Percentiles rank a stretch among this genome's conserved stretches.
Evolutionary conservation across 2,797 vertebrate species (phyloP).

Genomic region (Platyrinchus mystaceus): DNA sequence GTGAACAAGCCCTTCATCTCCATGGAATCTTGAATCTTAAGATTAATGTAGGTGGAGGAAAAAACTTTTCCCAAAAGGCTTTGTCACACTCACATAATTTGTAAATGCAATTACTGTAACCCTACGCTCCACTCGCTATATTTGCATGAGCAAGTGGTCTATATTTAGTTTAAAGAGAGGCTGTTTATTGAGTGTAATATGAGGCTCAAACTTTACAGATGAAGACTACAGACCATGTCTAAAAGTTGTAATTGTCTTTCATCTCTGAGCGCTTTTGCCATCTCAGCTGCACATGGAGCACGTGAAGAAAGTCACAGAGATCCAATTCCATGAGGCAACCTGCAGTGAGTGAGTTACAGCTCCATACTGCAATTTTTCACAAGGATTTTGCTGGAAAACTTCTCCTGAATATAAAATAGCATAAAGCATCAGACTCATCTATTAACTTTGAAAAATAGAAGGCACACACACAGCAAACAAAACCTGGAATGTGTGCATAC

Average conservation of each 20-base stretch:
- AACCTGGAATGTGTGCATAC: not conserved
- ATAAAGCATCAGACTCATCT: not conserved
- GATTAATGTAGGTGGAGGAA: not conserved
- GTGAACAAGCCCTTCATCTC: not conserved
- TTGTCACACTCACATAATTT: not conserved
- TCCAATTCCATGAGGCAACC: not conserved
- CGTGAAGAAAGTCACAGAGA: not conserved
- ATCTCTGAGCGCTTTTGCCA: not conserved
- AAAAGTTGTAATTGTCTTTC: not conserved
- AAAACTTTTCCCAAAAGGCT: not conserved
- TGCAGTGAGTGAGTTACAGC: not conserved
- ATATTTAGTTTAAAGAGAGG: conserved; percentile 3
- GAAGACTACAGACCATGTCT: not conserved
- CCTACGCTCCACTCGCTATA: not conserved
- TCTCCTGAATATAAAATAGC: not conserved
- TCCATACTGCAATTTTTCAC: not conserved
- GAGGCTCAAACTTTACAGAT: not conserved
- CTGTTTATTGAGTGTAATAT: not conserved
- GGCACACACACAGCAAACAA: not conserved
- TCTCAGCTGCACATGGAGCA: not conserved
- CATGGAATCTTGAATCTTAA: not conserved
- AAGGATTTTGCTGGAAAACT: not conserved
- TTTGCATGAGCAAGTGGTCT: conserved; percentile 29
- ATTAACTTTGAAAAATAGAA: conserved; percentile 35
- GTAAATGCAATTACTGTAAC: conserved; percentile 5